Evolutionary conservation across 2,797 vertebrate species (phyloP).

Genomic region (Lophotriccus pileatus): DNA sequence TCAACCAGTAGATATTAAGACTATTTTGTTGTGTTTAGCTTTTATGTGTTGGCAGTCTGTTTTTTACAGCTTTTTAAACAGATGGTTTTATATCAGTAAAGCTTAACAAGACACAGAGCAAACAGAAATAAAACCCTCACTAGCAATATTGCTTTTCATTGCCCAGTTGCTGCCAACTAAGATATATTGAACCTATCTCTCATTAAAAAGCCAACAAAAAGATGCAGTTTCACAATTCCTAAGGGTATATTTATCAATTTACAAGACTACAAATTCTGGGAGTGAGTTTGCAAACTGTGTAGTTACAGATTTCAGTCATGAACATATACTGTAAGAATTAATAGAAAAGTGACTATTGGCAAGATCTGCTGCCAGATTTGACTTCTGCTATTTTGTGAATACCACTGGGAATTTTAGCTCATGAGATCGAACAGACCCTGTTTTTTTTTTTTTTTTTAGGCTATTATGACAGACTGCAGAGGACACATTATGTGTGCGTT

Average conservation of each 20-base stretch:
- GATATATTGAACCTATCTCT: conserved; percentile 39
- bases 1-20: conserved; percentile 30
- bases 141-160: conserved; percentile 62
- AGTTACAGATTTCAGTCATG: conserved; percentile 4
- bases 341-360: background rate
- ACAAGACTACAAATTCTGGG: background rate
- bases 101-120: conserved; percentile 66
- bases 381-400: background rate
- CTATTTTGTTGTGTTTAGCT: conserved; percentile 53
- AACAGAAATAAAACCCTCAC: conserved; percentile 65
- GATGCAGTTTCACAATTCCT: conserved; percentile 36
- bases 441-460: background rate
- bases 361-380: background rate
- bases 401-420: background rate
- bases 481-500: background rate
- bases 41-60: conserved; percentile 37
- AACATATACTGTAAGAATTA: conserved; percentile 27
- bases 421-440: background rate
- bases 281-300: background rate
- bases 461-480: background rate
- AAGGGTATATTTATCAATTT: conserved; percentile 16
- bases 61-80: conserved; percentile 72
- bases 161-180: conserved; percentile 56
- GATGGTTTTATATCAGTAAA: conserved; percentile 65
- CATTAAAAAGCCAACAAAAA: conserved; percentile 20